Evolutionary conservation across 2,113 vertebrate species (phyloP).

Genomic region (Brachyhypopomus gauderio): DNA sequence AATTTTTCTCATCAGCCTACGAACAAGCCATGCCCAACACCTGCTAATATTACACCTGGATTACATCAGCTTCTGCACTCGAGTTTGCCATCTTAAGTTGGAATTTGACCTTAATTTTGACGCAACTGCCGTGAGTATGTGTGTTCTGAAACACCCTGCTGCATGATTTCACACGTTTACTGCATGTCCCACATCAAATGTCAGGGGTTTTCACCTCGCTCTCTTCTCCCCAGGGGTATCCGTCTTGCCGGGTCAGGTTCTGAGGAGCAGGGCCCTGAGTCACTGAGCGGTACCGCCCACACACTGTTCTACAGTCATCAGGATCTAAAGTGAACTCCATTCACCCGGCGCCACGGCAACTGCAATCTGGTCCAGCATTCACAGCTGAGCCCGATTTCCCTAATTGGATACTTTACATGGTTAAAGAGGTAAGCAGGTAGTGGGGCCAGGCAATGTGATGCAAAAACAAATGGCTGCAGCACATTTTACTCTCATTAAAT

Average conservation of each 20-base stretch:
- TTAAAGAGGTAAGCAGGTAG: background rate
- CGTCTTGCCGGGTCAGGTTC: background rate
- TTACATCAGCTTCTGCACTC: too few relatives aligned
- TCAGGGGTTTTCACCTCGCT: too few relatives aligned
- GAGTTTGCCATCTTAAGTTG: too few relatives aligned
- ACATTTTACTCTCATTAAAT: background rate
- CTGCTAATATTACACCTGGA: too few relatives aligned
- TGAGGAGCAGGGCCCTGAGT: background rate
- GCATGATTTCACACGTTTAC: background rate
- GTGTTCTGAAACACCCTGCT: too few relatives aligned
- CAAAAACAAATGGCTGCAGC: background rate
- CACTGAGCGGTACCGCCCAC: too few relatives aligned
- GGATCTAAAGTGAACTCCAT: background rate
- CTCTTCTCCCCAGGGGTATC: background rate
- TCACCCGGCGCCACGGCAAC: background rate
- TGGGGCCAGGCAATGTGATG: background rate
- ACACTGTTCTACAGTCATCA: background rate
- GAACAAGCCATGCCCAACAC: too few relatives aligned
- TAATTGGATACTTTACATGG: background rate
- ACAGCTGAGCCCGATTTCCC: background rate
- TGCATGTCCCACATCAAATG: background rate
- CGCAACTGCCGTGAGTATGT: too few relatives aligned
- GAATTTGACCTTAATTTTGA: too few relatives aligned
- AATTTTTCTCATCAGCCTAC: too few relatives aligned
- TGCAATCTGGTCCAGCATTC: background rate